Percentiles rank a stretch among this genome's conserved stretches.
Evolutionary conservation across 1,140 invertebrate species (phyloP).

Genomic region (Geopemphigus sp.): DNA sequence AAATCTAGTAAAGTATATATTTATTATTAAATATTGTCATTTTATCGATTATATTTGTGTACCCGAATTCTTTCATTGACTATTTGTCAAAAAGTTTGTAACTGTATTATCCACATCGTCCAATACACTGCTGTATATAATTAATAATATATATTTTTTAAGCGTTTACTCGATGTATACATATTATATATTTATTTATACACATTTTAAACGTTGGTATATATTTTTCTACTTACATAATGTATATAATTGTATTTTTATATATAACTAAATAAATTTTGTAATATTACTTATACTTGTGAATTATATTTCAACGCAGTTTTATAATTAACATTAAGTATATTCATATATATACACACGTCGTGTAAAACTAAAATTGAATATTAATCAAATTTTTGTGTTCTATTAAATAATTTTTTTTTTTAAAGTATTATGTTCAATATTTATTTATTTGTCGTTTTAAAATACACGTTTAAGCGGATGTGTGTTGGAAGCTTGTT

Average conservation of each 20-base stretch:
- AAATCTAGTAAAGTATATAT: too few relatives aligned
- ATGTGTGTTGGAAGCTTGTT: neutral
- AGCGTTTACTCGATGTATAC: too few relatives aligned
- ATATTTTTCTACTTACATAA: slow-evolving; percentile 8
- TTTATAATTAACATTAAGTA: neutral
- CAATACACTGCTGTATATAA: too few relatives aligned
- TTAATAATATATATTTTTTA: too few relatives aligned
- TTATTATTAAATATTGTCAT: too few relatives aligned
- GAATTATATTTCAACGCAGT: slow-evolving; percentile 5
- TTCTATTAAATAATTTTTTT: neutral
- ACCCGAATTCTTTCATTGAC: too few relatives aligned
- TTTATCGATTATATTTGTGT: too few relatives aligned
- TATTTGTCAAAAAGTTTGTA: too few relatives aligned
- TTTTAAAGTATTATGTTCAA: neutral
- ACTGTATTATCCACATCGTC: too few relatives aligned
- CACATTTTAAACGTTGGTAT: neutral
- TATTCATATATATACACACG: too few relatives aligned
- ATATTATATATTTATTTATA: neutral
- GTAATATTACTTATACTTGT: neutral
- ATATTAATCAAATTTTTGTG: neutral
- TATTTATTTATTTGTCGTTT: neutral
- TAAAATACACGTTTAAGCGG: too few relatives aligned
- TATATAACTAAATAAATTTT: neutral
- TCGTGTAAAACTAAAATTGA: too few relatives aligned
- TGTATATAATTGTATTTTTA: slow-evolving; percentile 7